Evolutionary conservation across 1,140 invertebrate genomes (phyloP).

Genomic region (Magallana ariakensis): DNA sequence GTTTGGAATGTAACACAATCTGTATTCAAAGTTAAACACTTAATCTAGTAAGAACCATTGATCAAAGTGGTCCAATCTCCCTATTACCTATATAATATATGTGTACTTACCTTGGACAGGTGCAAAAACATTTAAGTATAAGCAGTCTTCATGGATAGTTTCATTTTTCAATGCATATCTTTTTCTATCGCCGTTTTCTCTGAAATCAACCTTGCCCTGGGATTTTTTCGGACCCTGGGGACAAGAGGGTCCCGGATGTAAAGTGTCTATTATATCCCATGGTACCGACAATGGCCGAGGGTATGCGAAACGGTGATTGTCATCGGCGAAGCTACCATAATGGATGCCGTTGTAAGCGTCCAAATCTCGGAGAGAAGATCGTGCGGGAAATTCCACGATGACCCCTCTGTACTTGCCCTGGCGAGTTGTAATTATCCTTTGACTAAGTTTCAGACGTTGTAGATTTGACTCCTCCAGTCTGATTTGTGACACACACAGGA

Average conservation of each 20-base stretch:
- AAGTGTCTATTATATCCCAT: neutral
- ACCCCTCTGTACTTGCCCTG: neutral
- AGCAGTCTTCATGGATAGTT: neutral
- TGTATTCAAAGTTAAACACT: too few species aligned
- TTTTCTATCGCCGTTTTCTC: neutral
- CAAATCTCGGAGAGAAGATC: slow-evolving; percentile 14
- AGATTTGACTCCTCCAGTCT: slow-evolving; percentile 4
- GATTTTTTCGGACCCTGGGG: neutral
- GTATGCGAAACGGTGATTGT: neutral
- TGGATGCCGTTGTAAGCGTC: slow-evolving; percentile 2
- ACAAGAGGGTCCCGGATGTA: neutral
- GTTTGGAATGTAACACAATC: too few species aligned
- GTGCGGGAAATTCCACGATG: neutral
- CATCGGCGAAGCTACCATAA: neutral
- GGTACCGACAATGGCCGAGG: neutral
- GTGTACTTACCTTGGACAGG: slow-evolving; percentile 1
- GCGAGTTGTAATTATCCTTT: neutral
- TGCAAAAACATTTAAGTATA: slow-evolving; percentile 10
- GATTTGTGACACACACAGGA: slow-evolving; percentile 33
- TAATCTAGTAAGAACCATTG: too few species aligned
- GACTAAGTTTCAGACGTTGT: neutral
- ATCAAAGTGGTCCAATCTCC: too few species aligned
- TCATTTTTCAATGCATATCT: neutral
- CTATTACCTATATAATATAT: too few species aligned
- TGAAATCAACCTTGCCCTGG: neutral